Conservation (phyloP, 2,113 vertebrate species). For the Microcebus tavaratra region DNA sequence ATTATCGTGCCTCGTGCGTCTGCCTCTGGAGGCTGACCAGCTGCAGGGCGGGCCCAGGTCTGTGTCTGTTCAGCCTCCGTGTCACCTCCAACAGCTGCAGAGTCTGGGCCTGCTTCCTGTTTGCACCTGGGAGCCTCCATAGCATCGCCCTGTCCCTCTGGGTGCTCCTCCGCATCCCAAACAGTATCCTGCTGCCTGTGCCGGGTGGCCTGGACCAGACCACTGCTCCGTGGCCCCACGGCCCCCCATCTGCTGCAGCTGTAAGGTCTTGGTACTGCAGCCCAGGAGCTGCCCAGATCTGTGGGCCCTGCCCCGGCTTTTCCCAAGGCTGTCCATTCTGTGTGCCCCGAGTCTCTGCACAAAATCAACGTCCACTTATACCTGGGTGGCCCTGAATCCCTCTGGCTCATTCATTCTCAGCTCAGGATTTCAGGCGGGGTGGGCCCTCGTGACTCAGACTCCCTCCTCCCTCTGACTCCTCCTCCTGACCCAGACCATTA, state of each 20-base stretch:
- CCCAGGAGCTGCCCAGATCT: conserved; percentile 4
- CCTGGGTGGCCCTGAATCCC: not conserved
- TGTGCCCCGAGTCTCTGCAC: not conserved
- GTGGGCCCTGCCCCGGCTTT: conserved; percentile 51
- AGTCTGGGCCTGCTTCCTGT: conserved; percentile 60
- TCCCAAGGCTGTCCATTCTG: not conserved
- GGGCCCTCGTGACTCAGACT: not conserved
- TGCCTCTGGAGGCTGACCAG: conserved; percentile 63
- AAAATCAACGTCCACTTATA: not conserved
- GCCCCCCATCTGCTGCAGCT: not conserved
- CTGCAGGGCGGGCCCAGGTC: conserved; percentile 52
- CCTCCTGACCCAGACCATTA: conserved; percentile 20
- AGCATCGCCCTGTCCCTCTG: not conserved
- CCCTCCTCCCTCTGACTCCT: not conserved
- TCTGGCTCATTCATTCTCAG: conserved; percentile 43
- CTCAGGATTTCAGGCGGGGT: not conserved
- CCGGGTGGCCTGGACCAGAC: not conserved
- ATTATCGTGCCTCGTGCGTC: conserved; percentile 50
- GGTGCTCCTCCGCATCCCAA: not conserved
- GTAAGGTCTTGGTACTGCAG: conserved; percentile 30
- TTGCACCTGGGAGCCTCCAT: conserved; percentile 52
- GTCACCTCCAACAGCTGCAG: conserved; percentile 60
- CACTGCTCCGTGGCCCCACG: not conserved
- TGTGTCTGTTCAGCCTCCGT: conserved; percentile 48
- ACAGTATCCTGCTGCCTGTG: not conserved